These are phyloP conservation scores for Chroicocephalus ridibundus DNA, from an alignment of 2,113 vertebrate genomes.

Conservation along the genomic window DNA sequence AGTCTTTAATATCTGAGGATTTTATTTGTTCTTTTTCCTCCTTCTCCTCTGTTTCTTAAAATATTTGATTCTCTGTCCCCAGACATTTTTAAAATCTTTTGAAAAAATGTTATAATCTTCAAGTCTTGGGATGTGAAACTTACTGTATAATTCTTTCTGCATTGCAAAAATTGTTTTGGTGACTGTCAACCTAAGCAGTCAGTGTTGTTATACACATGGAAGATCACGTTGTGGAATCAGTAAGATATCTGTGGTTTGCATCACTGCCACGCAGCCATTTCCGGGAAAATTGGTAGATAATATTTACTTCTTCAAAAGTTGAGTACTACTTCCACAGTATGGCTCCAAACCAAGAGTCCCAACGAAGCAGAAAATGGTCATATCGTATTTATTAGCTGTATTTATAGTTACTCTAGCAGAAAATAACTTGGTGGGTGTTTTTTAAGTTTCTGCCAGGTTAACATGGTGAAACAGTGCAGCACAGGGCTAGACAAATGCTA, in stretches of 20 bases:
- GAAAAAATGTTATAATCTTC: neutral
- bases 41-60: neutral
- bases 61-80: neutral
- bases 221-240: neutral
- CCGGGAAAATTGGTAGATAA: neutral
- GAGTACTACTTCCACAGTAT: neutral
- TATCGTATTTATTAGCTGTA: neutral
- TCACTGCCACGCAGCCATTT: neutral
- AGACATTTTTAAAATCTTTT: neutral
- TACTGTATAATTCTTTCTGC: neutral
- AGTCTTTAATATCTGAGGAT: neutral
- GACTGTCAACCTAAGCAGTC: neutral
- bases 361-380: neutral
- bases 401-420: neutral
- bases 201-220: neutral
- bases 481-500: neutral
- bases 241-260: neutral
- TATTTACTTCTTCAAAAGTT: neutral
- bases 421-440: accelerated
- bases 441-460: neutral
- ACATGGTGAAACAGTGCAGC: neutral
- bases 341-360: neutral
- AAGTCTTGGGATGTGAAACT: neutral
- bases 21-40: neutral
- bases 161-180: neutral